phyloP scores from a whole-genome alignment of 2,888 invertebrate species.

The Sphinx pinastri region DNA sequence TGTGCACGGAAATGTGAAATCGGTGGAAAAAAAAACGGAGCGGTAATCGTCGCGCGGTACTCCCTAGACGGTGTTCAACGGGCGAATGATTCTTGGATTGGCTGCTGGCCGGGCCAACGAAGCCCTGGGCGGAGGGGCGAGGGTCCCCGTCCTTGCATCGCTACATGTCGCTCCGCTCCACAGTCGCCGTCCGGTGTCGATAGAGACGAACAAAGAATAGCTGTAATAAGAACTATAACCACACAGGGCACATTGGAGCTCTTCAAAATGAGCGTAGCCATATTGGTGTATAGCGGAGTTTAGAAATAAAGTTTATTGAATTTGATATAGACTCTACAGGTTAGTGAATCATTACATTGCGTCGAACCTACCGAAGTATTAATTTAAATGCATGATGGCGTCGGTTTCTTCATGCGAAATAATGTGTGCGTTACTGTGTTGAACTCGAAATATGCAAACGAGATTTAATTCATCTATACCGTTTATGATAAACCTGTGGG shows the following conservation, averaged over 20 bases:
- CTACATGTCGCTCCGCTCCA: slow-evolving; percentile 43
- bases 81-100: slow-evolving; percentile 51
- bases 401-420: slow-evolving; percentile 33
- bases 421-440: slow-evolving; percentile 12
- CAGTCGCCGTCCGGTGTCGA: slow-evolving; percentile 62
- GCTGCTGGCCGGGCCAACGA: slow-evolving; percentile 40
- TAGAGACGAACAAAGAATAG: slow-evolving; percentile 54
- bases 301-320: slow-evolving; percentile 27
- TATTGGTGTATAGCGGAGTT: slow-evolving; percentile 24
- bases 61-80: slow-evolving; percentile 40
- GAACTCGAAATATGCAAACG: slow-evolving; percentile 6
- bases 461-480: not conserved
- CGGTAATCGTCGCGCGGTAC: slow-evolving; percentile 32
- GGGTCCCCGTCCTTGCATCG: slow-evolving; percentile 54
- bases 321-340: slow-evolving; percentile 28
- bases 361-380: slow-evolving; percentile 5
- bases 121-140: slow-evolving; percentile 59
- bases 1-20: slow-evolving; percentile 12
- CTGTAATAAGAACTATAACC: slow-evolving; percentile 14
- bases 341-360: slow-evolving; percentile 28
- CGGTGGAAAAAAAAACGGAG: slow-evolving; percentile 9
- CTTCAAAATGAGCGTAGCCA: slow-evolving; percentile 25
- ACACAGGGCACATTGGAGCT: slow-evolving; percentile 42
- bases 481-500: too few species aligned
- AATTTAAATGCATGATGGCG: slow-evolving; percentile 47